Base-by-base conservation (phyloP, 1,140 invertebrate species). In the Vanessa tameamea region DNA sequence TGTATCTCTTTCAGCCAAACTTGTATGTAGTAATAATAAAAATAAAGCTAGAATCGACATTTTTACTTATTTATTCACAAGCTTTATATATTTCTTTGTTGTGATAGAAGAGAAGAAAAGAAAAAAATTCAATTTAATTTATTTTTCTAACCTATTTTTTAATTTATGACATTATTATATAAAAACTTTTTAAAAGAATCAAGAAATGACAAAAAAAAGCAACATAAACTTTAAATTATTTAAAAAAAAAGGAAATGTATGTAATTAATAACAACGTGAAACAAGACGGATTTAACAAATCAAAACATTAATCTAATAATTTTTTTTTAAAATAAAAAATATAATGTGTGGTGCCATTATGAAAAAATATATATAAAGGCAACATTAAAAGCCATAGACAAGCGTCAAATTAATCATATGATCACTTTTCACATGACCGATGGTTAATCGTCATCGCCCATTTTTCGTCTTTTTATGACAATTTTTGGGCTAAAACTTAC, bases 391-490 rank as follows among this genome's bases (percentile, higher is more conserved):
- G 72, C 72, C 85, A 91, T 86, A 91, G 87, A 91, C 82, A 79
- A 84, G 75, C 84, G 84, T 89, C 87, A 87, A 88, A 81, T 51
- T 83, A 72, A 87, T 91, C 89, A 91, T 91, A 90, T 91, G 89
- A 91, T 91, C 88, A 88, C 78, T 90, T 89, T 92, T 90, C 90
- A 92, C 90, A 92, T 92, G 90, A 92, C 88, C 88, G 75, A 89
- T 89, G 86, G 81, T 89, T 79, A 80, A 43, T 84, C 81, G 83
- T 85, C 83, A 82, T 90, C 85, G 85, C 82, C 82, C 86, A 86
- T 86, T 87, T 89, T 87, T 81, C 66, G 70, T 84, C 81, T 84
- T 86, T 90, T 89, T 87, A 85, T 83, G 77, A 86, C 80, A 85
- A 85, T 75, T 81, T 87, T 79, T 75, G 88, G 87, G 76, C 85